These are phyloP conservation scores for Lagopus muta DNA, from an alignment of 2,113 vertebrate species.

Conservation along the genomic window DNA sequence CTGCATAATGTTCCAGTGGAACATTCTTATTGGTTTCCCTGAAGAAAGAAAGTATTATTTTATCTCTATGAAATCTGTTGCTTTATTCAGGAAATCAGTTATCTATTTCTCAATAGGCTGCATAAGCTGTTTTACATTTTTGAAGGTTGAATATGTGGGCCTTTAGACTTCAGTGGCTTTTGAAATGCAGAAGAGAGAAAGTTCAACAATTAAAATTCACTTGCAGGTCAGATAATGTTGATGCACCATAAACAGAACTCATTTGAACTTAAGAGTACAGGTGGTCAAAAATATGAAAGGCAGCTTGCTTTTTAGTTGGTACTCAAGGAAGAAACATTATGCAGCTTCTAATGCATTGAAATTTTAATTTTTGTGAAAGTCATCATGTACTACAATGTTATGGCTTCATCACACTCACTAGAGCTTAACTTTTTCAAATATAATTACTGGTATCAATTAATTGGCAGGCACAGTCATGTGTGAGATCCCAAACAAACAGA, in stretches of 20 bases:
- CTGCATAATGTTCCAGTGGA: not conserved
- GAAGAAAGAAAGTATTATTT: not conserved
- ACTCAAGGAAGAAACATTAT: not conserved
- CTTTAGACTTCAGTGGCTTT: not conserved
- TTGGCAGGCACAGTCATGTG: not conserved
- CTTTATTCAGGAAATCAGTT: not conserved
- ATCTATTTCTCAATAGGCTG: not conserved
- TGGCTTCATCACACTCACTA: not conserved
- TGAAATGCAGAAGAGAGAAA: not conserved
- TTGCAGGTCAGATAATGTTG: not conserved
- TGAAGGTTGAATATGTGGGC: not conserved
- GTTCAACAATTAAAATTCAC: not conserved
- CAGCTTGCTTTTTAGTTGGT: not conserved
- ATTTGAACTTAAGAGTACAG: not conserved
- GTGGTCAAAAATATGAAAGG: not conserved
- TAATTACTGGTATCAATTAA: accelerated
- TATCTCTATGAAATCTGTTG: not conserved
- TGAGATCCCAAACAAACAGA: not conserved
- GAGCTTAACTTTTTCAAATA: not conserved
- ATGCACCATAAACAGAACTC: not conserved
- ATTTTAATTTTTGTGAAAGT: not conserved
- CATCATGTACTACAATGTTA: not conserved
- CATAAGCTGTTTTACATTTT: not conserved
- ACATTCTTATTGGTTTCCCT: not conserved
- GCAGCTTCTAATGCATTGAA: not conserved